Base-by-base conservation (phyloP, 2,797 vertebrate species). In the Cyprinodon diabolis region DNA sequence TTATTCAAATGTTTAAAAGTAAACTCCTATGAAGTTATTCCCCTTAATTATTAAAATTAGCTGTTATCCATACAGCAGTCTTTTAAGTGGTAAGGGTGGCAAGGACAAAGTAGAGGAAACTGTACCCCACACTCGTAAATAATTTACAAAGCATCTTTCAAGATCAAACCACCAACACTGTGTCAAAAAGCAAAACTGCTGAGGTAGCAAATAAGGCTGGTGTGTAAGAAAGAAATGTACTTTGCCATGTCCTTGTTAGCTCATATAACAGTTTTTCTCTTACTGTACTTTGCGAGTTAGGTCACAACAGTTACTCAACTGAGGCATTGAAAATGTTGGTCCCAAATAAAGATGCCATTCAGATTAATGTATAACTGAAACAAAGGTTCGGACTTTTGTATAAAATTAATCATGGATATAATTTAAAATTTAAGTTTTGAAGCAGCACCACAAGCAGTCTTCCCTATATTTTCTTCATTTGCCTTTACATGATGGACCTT, bases 311-410 rank as follows among this genome's bases (percentile, higher is more conserved):
- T 40, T 65, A 63, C 71, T 76, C 65, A 82, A 72, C 19, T 6
- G 25, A 52, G 69, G 43, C 57, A 66, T 43, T 67, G 54, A 63
- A 30, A 72, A 35, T 30, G 69, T 68, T n/a, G 68, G 14, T 30
- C 68, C 35, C 55, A 65, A 48, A 76, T 74, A 69, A 70, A 80
- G 37, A 69, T 71, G 65, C 47, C n/a, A 77, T 68, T 82, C 49
- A 68, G 12, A 68, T 71, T 75, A 74, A 70, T 75, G 21, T 35
- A 48, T 67, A 69, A 79, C 45, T 23, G 14, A 83, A 69, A 77
- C 30, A 21, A 21, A 83, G 55, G n/a, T 9, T 82, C 58, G 68
- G 72, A 65, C 40, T 45, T 45, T 0, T 2, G 17, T 37, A 69
- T 55, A 78, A 73, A 69, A 81, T 72, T 51, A 71, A 74, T 43